These are phyloP conservation scores for Tinea semifulvella DNA, from an alignment of 2,888 invertebrate genomes.

Conservation along the genomic window DNA sequence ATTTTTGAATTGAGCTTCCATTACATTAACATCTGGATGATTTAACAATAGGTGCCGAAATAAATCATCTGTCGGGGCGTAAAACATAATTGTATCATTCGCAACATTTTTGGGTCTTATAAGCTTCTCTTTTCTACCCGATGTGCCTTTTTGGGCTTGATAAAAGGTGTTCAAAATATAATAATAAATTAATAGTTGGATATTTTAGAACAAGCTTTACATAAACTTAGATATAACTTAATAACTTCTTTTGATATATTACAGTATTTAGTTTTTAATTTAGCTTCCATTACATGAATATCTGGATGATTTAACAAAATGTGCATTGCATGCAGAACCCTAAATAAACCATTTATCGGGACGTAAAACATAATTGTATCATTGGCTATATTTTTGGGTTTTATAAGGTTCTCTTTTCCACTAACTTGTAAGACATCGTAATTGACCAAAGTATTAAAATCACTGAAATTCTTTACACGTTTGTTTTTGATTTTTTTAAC, in stretches of 20 bases:
- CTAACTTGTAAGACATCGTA: constrained; percentile 37
- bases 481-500: constrained; percentile 36
- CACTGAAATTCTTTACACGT: constrained; percentile 34
- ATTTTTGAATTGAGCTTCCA: too few species aligned
- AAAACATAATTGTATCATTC: too few species aligned
- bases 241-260: constrained; percentile 49
- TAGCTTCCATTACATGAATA: constrained; percentile 34
- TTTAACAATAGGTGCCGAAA: too few species aligned
- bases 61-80: too few species aligned
- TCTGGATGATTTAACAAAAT: constrained; percentile 39
- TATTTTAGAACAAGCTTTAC: constrained; percentile 28
- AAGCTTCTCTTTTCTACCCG: too few species aligned
- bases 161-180: too few species aligned
- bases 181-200: too few species aligned
- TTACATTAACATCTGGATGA: too few species aligned
- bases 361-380: constrained; percentile 39
- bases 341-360: constrained; percentile 37
- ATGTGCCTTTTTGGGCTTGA: too few species aligned
- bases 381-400: constrained; percentile 30
- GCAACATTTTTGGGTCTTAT: too few species aligned
- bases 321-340: constrained; percentile 47
- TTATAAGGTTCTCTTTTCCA: constrained; percentile 35
- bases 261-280: constrained; percentile 46
- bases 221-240: constrained; percentile 42
- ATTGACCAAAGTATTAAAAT: constrained; percentile 40